phyloP scores from a whole-genome alignment of 2,113 vertebrate species.

The Trichechus manatus region DNA sequence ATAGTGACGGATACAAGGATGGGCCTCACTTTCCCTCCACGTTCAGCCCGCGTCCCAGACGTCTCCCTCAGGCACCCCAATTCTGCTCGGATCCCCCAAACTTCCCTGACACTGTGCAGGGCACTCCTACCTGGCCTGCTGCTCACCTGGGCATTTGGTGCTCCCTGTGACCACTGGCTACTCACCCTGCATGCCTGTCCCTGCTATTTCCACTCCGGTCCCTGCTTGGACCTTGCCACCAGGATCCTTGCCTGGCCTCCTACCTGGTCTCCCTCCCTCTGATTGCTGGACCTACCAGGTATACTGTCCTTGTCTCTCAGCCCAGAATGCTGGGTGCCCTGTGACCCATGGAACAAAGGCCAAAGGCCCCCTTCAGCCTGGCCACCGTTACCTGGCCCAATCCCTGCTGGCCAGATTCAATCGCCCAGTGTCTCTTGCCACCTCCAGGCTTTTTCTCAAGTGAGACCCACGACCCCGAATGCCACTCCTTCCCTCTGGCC shows the following conservation, averaged over 20 bases:
- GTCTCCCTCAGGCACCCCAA: not conserved
- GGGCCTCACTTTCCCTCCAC: not conserved
- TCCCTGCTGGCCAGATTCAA: not conserved
- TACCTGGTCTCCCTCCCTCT: not conserved
- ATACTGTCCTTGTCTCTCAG: not conserved
- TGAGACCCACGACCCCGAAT: not conserved
- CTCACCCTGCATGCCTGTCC: not conserved
- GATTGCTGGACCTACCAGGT: not conserved
- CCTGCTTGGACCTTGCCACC: fast-evolving
- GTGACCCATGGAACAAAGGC: not conserved
- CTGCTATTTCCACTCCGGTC: not conserved
- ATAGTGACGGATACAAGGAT: not conserved
- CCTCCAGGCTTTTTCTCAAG: not conserved
- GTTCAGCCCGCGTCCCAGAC: not conserved
- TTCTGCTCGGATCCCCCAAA: not conserved
- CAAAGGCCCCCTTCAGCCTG: not conserved
- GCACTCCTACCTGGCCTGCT: not conserved
- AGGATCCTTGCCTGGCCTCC: not conserved
- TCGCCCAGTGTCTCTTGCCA: not conserved
- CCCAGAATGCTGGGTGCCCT: not conserved
- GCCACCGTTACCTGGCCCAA: not conserved
- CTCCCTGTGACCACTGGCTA: not conserved
- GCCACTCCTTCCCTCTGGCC: not conserved
- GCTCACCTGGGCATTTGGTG: too few relatives aligned
- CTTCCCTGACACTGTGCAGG: not conserved